Conservation (phyloP, 2,113 vertebrate genomes). For the Pipa parva region DNA sequence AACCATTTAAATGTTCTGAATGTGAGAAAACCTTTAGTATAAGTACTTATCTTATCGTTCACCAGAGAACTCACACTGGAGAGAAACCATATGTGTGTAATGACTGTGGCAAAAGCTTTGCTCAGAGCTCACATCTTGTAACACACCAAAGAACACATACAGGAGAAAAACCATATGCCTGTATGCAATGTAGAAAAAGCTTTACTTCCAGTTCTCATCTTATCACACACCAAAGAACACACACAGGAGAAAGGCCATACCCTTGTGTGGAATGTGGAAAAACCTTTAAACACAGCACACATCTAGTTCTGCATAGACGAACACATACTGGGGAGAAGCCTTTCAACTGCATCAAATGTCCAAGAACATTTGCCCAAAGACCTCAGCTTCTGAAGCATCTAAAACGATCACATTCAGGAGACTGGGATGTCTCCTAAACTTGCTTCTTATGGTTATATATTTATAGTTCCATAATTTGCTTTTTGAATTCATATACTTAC, state of each 20-base stretch:
- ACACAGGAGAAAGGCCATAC: slow-evolving; percentile 25
- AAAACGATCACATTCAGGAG: not conserved
- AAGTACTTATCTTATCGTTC: slow-evolving; percentile 25
- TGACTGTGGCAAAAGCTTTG: slow-evolving; percentile 17
- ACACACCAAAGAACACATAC: slow-evolving; percentile 27
- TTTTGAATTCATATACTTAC: no score
- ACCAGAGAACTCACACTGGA: slow-evolving; percentile 32
- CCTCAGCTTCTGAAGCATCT: not conserved
- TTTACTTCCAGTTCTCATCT: slow-evolving; percentile 32
- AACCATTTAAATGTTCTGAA: slow-evolving; percentile 19
- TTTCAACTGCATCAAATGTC: not conserved
- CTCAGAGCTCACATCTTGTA: slow-evolving; percentile 19
- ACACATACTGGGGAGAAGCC: not conserved
- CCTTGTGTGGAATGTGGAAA: not conserved
- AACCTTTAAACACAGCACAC: slow-evolving; percentile 7
- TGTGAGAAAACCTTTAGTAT: slow-evolving; percentile 31
- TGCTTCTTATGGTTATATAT: no score
- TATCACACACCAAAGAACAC: slow-evolving; percentile 25
- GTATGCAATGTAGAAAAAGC: slow-evolving; percentile 19
- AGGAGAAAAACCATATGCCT: slow-evolving; percentile 24
- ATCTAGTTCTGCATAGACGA: slow-evolving; percentile 4
- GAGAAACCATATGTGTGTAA: slow-evolving; percentile 23
- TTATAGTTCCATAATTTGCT: no score
- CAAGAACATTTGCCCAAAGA: not conserved
- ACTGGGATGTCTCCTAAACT: no score